Base-by-base conservation (phyloP, 2,797 vertebrate species). In the Trachops cirrhosus region DNA sequence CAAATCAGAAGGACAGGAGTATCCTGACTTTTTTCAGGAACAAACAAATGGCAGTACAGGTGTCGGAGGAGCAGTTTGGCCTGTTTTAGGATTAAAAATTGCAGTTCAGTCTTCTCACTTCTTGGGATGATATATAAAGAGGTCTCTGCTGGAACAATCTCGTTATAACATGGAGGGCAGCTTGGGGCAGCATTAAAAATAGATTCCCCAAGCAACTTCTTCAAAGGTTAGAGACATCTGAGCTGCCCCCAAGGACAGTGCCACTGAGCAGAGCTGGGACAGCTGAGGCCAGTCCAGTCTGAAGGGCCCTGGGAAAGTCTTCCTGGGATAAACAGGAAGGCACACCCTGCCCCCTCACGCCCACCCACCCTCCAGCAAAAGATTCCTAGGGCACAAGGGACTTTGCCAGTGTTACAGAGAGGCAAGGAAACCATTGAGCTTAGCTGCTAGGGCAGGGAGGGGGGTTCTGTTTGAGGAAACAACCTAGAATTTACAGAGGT, bases 201-300 rank as follows among this genome's bases (percentile, higher is more conserved):
- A 98, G 94, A 97, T 78, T 75, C 0, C 16, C 62, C 74, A 90
- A 95, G 46, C 5, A 92, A 82, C 94, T 94, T 97, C 85, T 91
- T 91, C 96, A 98, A 98, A 99, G 98, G 98, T 98, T 98, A 98
- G 89, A 86, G 98, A 98, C 97, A 99, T 96, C 77, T 91, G 98
- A 98, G 98, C 97, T 97, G 92, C 0, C 48, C 41, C 14, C 62
- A 46, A 21, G 37, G 78, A 62, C 39, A 24, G 84, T 52, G 39
- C 34, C 39, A 32, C 22, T 3, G 34, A 37, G 39, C 37, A 9
- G 74, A 29, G 44, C 9, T 3, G 19, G 86, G 86, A 91, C 79
- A 90, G 90, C 75, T 87, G 82, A 32, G 6, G 29, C 50, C 11
- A 44, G n/a, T 32, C 59, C 29, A 50, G 41, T 41, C 87, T 26